A percentile compares a stretch with the other conserved stretches of the same genome.
Evolutionary conservation across 2,888 invertebrate species (phyloP).

Genomic region (Ectobius pallidus): DNA sequence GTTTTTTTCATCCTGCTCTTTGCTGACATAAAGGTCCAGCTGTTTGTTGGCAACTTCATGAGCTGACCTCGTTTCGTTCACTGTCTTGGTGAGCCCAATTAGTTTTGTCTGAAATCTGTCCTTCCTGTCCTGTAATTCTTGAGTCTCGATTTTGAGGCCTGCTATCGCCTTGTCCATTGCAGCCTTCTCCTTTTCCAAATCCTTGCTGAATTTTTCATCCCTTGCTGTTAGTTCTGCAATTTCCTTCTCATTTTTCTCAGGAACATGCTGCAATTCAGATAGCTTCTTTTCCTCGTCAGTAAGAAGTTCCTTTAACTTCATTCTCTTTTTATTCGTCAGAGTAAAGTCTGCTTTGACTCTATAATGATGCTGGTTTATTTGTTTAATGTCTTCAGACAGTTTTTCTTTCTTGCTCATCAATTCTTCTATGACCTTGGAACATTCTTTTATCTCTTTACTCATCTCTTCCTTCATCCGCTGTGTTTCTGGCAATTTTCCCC

Average conservation of each 20-base stretch:
- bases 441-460: no score
- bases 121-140: conserved; percentile 72
- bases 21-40: conserved; percentile 75
- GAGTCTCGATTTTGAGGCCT: conserved; percentile 69
- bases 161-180: conserved; percentile 65
- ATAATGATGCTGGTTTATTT: conserved; percentile 69
- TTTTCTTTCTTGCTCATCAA: no score
- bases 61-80: conserved; percentile 72
- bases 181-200: conserved; percentile 59
- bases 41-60: conserved; percentile 75
- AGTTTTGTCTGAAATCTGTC: conserved; percentile 71
- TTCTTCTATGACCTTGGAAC: no score
- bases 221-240: conserved; percentile 69
- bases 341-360: conserved; percentile 61
- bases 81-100: conserved; percentile 69
- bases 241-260: conserved; percentile 75
- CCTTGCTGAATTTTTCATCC: conserved; percentile 59
- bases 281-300: conserved; percentile 56
- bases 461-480: no score
- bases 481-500: no score
- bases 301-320: conserved; percentile 72
- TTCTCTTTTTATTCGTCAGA: conserved; percentile 73
- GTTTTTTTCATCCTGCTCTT: conserved; percentile 67
- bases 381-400: conserved; percentile 61
- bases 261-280: conserved; percentile 64